Evolutionary conservation across 2,888 invertebrate genomes (phyloP).

Genomic region (Schizaphis graminum): DNA sequence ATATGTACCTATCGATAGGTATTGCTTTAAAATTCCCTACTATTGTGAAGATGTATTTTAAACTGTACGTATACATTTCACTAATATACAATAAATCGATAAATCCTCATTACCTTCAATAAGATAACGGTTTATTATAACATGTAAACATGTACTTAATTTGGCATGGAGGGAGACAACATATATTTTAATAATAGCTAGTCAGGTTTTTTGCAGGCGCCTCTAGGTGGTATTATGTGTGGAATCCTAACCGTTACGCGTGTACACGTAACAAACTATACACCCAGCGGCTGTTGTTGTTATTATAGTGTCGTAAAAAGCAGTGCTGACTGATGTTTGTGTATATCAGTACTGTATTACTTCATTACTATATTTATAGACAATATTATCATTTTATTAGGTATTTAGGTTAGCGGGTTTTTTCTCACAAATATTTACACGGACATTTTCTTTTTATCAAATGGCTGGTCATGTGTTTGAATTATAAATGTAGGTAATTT

Average conservation of each 20-base stretch:
- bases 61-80: neutral
- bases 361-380: neutral
- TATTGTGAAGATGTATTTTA: neutral
- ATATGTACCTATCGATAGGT: neutral
- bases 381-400: constrained; percentile 34
- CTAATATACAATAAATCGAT: neutral
- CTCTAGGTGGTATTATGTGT: constrained; percentile 27
- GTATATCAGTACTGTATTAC: neutral
- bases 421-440: neutral
- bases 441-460: neutral
- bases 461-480: neutral
- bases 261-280: neutral
- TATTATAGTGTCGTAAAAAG: constrained; percentile 34
- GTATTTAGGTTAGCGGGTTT: constrained; percentile 54
- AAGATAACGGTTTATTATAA: constrained; percentile 5
- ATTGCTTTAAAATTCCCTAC: neutral
- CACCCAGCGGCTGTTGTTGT: constrained; percentile 52
- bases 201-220: constrained; percentile 11
- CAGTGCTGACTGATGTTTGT: neutral
- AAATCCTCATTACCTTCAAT: neutral
- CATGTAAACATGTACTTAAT: neutral
- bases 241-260: constrained; percentile 35
- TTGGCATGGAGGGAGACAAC: neutral
- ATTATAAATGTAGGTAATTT: neutral
- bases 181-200: neutral